Evolutionary conservation across 2,113 vertebrate genomes (phyloP), one percentile per base, ranked within the genome.

Genomic region (Peromyscus californicus): DNA sequence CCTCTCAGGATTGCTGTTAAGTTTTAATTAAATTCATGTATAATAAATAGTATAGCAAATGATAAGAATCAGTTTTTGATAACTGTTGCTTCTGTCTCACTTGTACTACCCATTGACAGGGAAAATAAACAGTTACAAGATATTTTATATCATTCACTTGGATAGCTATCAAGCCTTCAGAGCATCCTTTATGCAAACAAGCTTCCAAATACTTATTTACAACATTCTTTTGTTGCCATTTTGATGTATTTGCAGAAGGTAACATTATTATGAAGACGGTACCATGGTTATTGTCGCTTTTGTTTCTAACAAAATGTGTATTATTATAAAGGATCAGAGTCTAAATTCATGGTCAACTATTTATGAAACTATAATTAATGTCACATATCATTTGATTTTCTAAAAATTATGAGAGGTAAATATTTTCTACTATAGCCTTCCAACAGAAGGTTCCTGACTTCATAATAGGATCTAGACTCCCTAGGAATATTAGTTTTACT

Each of bases 21-120:
- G 2, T 1, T 91, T 91, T 90, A 93, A 89, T 94, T 94, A 91
- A 72, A 93, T 61, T 61, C 10, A 74, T 57, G 5, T 79, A 94
- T 93, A 79, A 11, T 5, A 85, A 75, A 26, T n/a, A 74, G 2
- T 89, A 87, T 45, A 82, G 7, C 79, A 91, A 75, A 89, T 94
- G 17, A 39, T 31, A 26, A 93, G 26, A 85, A 6, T 45, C 84
- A 2, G 4, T 15, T 51, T 93, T 90, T 48, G 91, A 6, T 85
- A 85, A 33, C 57, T 85, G 15, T 63, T 78, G 78, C 31, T 67
- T 93, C 7, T 93, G 21, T 90, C 12, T 48, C n/a, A 19, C 12
- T 39, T 69, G 12, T 63, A 65, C 51, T 95, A n/a, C 13, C 75
- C 16, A 61, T 82, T 95, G 79, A 51, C 29, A 70, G 1, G 3